A percentile compares a stretch with the other conserved stretches of the same genome.
Conservation (phyloP, 1,140 invertebrate species). For the Drosophila tropicalis region DNA sequence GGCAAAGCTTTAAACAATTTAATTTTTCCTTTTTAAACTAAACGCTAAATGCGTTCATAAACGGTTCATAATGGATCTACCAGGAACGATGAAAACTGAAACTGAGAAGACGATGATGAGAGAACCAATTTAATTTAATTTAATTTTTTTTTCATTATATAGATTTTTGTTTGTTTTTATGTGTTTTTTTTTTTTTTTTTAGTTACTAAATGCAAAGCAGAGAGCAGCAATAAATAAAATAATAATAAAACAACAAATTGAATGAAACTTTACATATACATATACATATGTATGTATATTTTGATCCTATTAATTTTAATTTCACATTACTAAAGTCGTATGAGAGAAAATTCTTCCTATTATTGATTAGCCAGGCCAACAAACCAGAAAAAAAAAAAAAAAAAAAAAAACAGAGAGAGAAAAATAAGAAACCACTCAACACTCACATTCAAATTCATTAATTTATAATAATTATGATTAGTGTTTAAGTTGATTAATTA, state of each 20-base stretch:
- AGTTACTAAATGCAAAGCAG: slow-evolving; percentile 71
- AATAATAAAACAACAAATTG: slow-evolving; percentile 26
- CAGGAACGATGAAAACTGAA: background rate
- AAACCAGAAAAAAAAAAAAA: slow-evolving; percentile 38
- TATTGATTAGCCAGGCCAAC: slow-evolving; percentile 59
- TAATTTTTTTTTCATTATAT: slow-evolving; percentile 67
- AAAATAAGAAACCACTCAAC: slow-evolving; percentile 38
- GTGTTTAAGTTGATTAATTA: slow-evolving; percentile 47
- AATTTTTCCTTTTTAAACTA: slow-evolving; percentile 66
- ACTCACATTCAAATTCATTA: slow-evolving; percentile 63
- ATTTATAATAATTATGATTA: slow-evolving; percentile 54
- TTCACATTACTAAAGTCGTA: slow-evolving; percentile 30
- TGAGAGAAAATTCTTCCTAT: slow-evolving; percentile 67
- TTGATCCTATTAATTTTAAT: slow-evolving; percentile 77
- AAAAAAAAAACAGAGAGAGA: slow-evolving; percentile 24
- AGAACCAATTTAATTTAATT: slow-evolving; percentile 2
- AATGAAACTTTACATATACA: slow-evolving; percentile 23
- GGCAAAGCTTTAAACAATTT: slow-evolving; percentile 82
- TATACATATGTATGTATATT: slow-evolving; percentile 41
- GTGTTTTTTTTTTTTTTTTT: slow-evolving; percentile 68
- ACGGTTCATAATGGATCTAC: slow-evolving; percentile 6
- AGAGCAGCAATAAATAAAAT: slow-evolving; percentile 64
- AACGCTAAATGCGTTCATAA: slow-evolving; percentile 1
- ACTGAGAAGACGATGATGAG: background rate
- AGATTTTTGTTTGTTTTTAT: slow-evolving; percentile 69